phyloP scores from a whole-genome alignment of 2,797 vertebrate species.

The Leucoraja ocellata region DNA sequence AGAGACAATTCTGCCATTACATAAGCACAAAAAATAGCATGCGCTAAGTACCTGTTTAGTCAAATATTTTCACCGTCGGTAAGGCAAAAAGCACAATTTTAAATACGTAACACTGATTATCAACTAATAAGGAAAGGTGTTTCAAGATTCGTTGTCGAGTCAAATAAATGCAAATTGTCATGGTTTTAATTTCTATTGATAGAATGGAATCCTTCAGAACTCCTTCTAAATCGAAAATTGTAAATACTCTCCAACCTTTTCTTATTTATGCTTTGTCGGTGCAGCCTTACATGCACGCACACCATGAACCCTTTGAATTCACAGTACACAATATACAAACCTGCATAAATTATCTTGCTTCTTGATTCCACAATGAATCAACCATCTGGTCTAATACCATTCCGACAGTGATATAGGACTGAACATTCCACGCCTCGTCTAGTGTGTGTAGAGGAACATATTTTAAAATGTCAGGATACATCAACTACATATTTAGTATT shows the following conservation, averaged over 20 bases:
- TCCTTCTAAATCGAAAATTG: conserved; percentile 12
- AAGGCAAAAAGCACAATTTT: neutral
- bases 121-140: neutral
- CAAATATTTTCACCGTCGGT: neutral
- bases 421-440: conserved; percentile 64
- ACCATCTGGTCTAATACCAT: conserved; percentile 74
- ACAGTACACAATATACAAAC: conserved; percentile 69
- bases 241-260: conserved; percentile 24
- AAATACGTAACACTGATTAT: neutral
- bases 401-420: conserved; percentile 65
- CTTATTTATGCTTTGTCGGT: conserved; percentile 44
- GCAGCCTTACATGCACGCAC: conserved; percentile 58
- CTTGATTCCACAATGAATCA: conserved; percentile 65
- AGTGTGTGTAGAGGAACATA: conserved; percentile 68
- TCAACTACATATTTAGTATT: conserved; percentile 65
- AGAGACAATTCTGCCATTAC: neutral
- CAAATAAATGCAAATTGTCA: neutral
- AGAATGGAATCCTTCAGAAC: neutral
- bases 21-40: neutral
- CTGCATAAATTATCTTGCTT: conserved; percentile 72
- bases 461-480: conserved; percentile 72
- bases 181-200: conserved; percentile 18
- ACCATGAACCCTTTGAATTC: conserved; percentile 66
- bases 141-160: neutral
- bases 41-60: neutral